phyloP scores from a whole-genome alignment of 2,888 invertebrate species.

The Norana najaformis region DNA sequence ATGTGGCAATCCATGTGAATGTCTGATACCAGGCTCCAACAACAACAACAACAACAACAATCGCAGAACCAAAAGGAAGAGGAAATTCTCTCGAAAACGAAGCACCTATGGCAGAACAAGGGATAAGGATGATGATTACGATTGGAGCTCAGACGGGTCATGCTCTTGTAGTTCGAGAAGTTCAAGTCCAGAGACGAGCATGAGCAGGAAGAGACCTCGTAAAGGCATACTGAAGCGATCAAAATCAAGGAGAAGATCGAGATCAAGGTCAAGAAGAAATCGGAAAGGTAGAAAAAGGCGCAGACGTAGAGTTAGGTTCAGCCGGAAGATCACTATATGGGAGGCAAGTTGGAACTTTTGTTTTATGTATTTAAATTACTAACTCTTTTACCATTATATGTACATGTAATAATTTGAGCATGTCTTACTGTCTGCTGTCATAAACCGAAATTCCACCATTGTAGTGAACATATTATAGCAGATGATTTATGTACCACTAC shows the following conservation, averaged over 20 bases:
- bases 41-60: neutral
- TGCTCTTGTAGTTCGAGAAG: neutral
- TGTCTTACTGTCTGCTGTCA: no score
- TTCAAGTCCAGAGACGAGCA: neutral
- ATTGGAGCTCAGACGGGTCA: neutral
- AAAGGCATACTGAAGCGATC: slow-evolving; percentile 10
- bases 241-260: neutral
- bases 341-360: neutral
- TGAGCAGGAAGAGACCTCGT: neutral
- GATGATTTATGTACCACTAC: no score
- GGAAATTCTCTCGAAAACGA: no score
- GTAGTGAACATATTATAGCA: no score
- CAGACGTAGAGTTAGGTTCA: neutral
- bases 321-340: neutral
- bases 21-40: no score
- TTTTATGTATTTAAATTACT: neutral
- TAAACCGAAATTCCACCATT: no score
- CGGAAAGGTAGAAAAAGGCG: neutral
- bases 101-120: no score
- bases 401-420: neutral
- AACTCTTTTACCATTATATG: neutral
- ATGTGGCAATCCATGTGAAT: neutral
- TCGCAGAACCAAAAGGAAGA: neutral
- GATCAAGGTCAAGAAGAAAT: neutral
- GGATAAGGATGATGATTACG: no score